A percentile compares a stretch with the other conserved stretches of the same genome.
These are phyloP conservation scores for Tragelaphus oryx DNA, from an alignment of 2,797 vertebrate species.

Conservation along the genomic window DNA sequence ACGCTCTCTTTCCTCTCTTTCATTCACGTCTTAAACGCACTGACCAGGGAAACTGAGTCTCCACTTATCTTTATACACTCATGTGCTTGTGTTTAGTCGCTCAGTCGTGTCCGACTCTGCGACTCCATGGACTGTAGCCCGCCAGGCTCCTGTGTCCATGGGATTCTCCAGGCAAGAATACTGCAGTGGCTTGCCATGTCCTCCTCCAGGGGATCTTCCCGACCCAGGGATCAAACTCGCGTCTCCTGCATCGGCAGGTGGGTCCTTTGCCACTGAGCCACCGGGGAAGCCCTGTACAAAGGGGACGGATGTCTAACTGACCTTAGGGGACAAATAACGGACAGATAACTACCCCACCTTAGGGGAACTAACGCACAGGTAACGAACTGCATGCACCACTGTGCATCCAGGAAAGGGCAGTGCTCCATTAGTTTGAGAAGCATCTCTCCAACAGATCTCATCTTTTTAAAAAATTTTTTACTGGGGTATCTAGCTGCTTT, in stretches of 20 bases:
- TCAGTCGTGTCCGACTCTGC: neutral
- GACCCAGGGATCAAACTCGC: fast-evolving
- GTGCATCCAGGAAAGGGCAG: neutral
- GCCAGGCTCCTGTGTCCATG: neutral
- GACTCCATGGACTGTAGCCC: fast-evolving
- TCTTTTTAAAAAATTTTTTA: neutral
- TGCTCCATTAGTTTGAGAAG: neutral
- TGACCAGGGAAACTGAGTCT: too few species aligned
- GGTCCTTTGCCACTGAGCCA: neutral
- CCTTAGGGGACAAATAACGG: neutral
- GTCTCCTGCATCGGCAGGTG: neutral
- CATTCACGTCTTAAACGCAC: neutral
- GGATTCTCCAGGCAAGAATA: neutral
- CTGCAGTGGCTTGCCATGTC: neutral
- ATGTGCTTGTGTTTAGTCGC: neutral
- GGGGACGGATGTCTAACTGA: neutral
- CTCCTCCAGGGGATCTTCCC: neutral
- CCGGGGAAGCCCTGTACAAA: neutral
- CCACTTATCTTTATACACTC: neutral
- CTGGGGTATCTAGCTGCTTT: neutral
- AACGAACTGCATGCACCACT: fast-evolving
- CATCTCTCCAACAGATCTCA: neutral
- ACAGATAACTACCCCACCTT: neutral
- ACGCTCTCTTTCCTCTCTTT: too few species aligned
- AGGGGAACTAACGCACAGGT: neutral